Evolutionary conservation across 1,140 invertebrate genomes (phyloP), one percentile per base, ranked within the genome.

Genomic region (Muscidifurax raptorellus): DNA sequence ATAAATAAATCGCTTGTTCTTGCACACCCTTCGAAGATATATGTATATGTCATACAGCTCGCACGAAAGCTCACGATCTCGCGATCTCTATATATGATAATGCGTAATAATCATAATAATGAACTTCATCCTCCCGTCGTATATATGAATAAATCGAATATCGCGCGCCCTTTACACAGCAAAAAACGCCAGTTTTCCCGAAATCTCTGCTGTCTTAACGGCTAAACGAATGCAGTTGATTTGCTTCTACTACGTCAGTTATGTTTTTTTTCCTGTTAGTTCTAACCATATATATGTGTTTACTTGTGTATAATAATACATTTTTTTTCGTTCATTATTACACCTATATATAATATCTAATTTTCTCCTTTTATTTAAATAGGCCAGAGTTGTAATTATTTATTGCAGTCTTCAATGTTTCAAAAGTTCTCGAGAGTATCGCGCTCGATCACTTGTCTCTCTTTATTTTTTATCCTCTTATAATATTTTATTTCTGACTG

Each of bases 351-450:
- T 72, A 84, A 71, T 85, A 59, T 72, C 67, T 83, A 83, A 64
- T 74, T 75, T 76, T 83, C 64, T 52, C 76, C 0, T 30, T 88
- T 88, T 87, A 88, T 86, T 88, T 87, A 87, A 86, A 88, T 90
- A 90, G 89, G 89, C 89, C 89, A 90, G 88, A 89, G 87, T 90
- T 89, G 85, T 87, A 86, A 87, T 84, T 84, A 86, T 83, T 87
- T 89, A 89, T 90, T 89, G 88, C 89, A 90, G 89, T 90, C 88
- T 90, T 90, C 86, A 90, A 86, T 88, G 87, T 88, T 88, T 84
- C 83, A 87, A 86, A 87, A 86, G 27, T 44, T 28, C 5, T 69
- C 79, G 59, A 81, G 71, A 44, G 10, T 28, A 75, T 75, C 47
- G 12, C 27, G n/a, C 72, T 77, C 83, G 83, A 85, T 52, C 52